These are phyloP conservation scores for Riptortus pedestris DNA, from an alignment of 1,140 invertebrate species.

Conservation along the genomic window DNA sequence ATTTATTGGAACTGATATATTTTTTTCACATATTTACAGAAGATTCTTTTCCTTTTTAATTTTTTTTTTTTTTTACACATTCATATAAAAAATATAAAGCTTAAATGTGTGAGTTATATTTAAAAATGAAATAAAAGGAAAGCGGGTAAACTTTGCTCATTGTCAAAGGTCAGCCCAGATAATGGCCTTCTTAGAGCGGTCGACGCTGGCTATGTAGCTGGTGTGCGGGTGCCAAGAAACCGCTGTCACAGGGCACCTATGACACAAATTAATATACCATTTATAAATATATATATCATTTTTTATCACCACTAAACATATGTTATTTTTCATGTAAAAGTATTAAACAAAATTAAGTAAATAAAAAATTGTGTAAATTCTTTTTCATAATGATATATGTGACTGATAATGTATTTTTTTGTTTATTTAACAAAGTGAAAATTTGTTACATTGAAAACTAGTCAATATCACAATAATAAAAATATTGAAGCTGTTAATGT, in stretches of 20 bases:
- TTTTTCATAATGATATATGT: too few relatives aligned
- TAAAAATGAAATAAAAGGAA: constrained; percentile 3
- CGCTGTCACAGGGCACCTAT: constrained; percentile 73
- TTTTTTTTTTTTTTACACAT: constrained; percentile 6
- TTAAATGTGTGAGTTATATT: constrained; percentile 6
- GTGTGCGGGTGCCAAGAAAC: constrained; percentile 86
- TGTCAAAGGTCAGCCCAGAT: constrained; percentile 60
- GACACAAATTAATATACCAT: constrained; percentile 24
- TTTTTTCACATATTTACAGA: too few relatives aligned
- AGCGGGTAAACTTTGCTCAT: constrained; percentile 17
- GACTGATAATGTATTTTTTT: too few relatives aligned
- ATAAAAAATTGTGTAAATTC: not conserved
- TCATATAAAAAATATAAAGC: constrained; percentile 15
- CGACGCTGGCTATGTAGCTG: constrained; percentile 73
- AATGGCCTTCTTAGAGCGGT: constrained; percentile 70
- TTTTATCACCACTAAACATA: not conserved
- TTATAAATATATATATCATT: not conserved
- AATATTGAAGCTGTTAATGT: too few relatives aligned
- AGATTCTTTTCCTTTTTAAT: constrained; percentile 1
- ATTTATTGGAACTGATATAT: too few relatives aligned
- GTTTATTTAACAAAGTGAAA: too few relatives aligned
- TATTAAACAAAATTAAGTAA: not conserved
- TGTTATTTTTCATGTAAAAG: not conserved
- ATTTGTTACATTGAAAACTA: too few relatives aligned
- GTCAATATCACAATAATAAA: too few relatives aligned